phyloP scores from a whole-genome alignment of 2,797 vertebrate genomes.

The Coilia nasus region DNA sequence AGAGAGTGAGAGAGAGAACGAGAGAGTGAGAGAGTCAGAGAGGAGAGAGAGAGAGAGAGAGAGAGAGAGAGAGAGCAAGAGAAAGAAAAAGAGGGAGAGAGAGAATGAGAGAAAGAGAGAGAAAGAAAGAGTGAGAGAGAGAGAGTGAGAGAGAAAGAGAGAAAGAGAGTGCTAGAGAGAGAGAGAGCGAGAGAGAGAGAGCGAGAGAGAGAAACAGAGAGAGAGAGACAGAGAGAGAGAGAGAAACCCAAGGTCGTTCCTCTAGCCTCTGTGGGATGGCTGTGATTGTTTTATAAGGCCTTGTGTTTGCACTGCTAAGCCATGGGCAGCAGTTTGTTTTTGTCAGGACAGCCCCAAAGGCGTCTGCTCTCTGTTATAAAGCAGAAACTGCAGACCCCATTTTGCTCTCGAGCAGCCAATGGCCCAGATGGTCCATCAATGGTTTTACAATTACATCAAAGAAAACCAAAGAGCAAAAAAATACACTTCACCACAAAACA shows the following conservation, averaged over 20 bases:
- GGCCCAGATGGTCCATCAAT: background rate
- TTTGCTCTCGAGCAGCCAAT: background rate
- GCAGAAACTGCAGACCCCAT: background rate
- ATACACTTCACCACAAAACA: too few relatives aligned
- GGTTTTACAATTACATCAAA: background rate
- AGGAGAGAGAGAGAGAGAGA: too few relatives aligned
- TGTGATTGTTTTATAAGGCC: conserved; percentile 3
- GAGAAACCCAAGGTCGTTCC: conserved; percentile 22
- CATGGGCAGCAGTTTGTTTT: conserved; percentile 8
- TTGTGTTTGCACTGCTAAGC: background rate
- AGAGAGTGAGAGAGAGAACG: too few relatives aligned
- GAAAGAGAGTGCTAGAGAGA: too few relatives aligned
- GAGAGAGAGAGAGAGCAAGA: background rate
- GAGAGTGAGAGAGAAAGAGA: too few relatives aligned
- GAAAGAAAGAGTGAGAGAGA: too few relatives aligned
- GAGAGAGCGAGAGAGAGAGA: background rate
- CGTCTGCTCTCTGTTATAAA: background rate
- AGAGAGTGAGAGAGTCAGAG: too few relatives aligned
- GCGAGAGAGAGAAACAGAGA: background rate
- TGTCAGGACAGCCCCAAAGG: background rate
- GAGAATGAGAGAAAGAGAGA: too few relatives aligned
- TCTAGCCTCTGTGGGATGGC: background rate
- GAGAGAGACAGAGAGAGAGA: background rate
- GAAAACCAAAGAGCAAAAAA: background rate
- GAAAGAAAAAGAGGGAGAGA: background rate